A percentile compares a stretch with the other conserved stretches of the same genome.
phyloP scores from a whole-genome alignment of 2,113 vertebrate genomes.

The Oreotragus oreotragus region DNA sequence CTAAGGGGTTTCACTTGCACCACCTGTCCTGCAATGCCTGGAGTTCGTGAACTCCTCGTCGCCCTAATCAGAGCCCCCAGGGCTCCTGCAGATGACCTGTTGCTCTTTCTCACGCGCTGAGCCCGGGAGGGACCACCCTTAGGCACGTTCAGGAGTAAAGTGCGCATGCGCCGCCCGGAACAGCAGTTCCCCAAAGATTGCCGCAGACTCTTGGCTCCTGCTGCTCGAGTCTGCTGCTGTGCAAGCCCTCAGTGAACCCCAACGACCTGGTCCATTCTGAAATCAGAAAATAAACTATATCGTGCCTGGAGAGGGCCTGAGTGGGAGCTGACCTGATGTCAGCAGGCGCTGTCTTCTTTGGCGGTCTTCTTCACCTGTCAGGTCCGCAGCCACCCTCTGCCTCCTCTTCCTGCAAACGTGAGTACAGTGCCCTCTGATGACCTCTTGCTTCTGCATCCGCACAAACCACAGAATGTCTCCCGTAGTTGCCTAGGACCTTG shows the following conservation, averaged over 20 bases:
- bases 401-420: background rate
- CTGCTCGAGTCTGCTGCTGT: too few relatives aligned
- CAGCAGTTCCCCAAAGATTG: background rate
- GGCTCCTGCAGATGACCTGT: rapidly evolving
- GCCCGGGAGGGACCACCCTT: rapidly evolving
- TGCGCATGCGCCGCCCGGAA: rapidly evolving
- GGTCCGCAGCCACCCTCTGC: rapidly evolving
- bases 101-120: rapidly evolving
- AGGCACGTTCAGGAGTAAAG: rapidly evolving
- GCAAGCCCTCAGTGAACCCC: background rate
- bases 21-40: rapidly evolving
- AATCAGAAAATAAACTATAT: background rate
- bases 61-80: too few relatives aligned
- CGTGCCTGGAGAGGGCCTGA: background rate
- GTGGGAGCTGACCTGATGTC: rapidly evolving
- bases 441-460: background rate
- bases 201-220: rapidly evolving
- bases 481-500: background rate
- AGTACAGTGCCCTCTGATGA: background rate
- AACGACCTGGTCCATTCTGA: background rate
- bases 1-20: rapidly evolving
- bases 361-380: rapidly evolving
- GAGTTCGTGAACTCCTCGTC: rapidly evolving
- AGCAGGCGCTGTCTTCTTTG: background rate
- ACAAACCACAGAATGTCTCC: background rate